Percentiles rank a stretch among this genome's conserved stretches.
Conservation (phyloP, 2,888 invertebrate species). For the Watsonalla binaria region DNA sequence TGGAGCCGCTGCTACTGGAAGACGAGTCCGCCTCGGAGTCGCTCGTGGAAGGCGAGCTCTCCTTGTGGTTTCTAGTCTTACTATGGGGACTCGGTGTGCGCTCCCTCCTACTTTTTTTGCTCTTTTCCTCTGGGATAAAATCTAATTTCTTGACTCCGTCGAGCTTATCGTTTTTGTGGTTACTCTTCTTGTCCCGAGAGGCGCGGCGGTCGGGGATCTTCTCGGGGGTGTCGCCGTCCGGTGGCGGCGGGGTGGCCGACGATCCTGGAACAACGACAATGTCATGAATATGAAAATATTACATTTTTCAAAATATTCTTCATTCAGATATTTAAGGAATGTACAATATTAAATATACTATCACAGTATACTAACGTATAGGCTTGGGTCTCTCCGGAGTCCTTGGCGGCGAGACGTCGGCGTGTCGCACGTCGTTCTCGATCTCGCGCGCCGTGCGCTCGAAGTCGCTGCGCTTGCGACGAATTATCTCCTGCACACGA, state of each 20-base stretch:
- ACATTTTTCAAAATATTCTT: no score
- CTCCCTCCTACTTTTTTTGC: conserved; percentile 48
- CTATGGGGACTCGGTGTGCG: conserved; percentile 52
- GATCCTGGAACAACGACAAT: conserved; percentile 36
- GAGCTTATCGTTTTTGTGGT: conserved; percentile 53
- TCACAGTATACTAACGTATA: conserved; percentile 2
- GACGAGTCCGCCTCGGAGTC: conserved; percentile 60
- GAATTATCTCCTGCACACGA: conserved; percentile 78
- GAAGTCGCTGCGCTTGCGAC: conserved; percentile 82
- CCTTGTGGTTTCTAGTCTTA: conserved; percentile 52
- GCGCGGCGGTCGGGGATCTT: conserved; percentile 47
- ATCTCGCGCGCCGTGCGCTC: conserved; percentile 87
- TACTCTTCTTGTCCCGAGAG: conserved; percentile 54
- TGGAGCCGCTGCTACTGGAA: conserved; percentile 42
- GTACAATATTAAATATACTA: neutral
- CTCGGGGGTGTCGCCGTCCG: conserved; percentile 58
- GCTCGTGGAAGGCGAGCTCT: conserved; percentile 57
- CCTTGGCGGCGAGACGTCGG: conserved; percentile 19
- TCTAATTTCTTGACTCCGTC: conserved; percentile 54
- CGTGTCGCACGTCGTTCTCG: conserved; percentile 80
- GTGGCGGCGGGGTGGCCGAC: conserved; percentile 59
- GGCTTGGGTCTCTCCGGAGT: conserved; percentile 25
- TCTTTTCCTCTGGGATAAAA: conserved; percentile 52
- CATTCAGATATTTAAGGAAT: no score
- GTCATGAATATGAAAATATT: neutral